Conservation (phyloP, 2,888 invertebrate genomes). For the Empis stercorea region DNA sequence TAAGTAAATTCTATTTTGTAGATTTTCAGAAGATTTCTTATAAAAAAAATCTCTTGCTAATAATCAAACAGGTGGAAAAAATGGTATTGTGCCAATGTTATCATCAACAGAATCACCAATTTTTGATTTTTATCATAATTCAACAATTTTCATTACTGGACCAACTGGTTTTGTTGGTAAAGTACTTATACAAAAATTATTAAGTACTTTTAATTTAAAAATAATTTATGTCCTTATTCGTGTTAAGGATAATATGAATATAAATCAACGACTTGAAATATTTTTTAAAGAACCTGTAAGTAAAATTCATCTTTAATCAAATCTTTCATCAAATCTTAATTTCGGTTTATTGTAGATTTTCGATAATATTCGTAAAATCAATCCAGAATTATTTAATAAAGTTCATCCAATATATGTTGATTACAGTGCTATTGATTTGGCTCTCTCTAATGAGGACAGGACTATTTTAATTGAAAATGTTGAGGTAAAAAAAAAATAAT, state of each 20-base stretch:
- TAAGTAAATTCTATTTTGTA: no score
- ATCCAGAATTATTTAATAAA: slow-evolving; percentile 39
- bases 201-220: slow-evolving; percentile 30
- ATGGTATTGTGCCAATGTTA: background rate
- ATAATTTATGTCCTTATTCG: slow-evolving; percentile 35
- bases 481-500: slow-evolving; percentile 36
- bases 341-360: no score
- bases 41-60: no score
- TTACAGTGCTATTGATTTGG: slow-evolving; percentile 37
- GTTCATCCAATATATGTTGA: slow-evolving; percentile 45
- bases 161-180: slow-evolving; percentile 37
- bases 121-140: slow-evolving; percentile 29
- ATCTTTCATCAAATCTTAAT: no score
- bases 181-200: slow-evolving; percentile 33
- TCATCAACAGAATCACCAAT: slow-evolving; percentile 19
- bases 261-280: slow-evolving; percentile 27
- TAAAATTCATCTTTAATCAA: no score
- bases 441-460: slow-evolving; percentile 34
- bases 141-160: slow-evolving; percentile 35
- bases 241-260: slow-evolving; percentile 30
- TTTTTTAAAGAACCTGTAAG: slow-evolving; percentile 32
- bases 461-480: slow-evolving; percentile 38
- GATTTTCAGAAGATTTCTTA: no score
- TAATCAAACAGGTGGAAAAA: background rate
- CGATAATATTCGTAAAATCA: slow-evolving; percentile 38